A percentile compares a stretch with the other conserved stretches of the same genome.
Evolutionary conservation across 2,113 vertebrate genomes (phyloP).

Genomic region (Chunga burmeisteri): DNA sequence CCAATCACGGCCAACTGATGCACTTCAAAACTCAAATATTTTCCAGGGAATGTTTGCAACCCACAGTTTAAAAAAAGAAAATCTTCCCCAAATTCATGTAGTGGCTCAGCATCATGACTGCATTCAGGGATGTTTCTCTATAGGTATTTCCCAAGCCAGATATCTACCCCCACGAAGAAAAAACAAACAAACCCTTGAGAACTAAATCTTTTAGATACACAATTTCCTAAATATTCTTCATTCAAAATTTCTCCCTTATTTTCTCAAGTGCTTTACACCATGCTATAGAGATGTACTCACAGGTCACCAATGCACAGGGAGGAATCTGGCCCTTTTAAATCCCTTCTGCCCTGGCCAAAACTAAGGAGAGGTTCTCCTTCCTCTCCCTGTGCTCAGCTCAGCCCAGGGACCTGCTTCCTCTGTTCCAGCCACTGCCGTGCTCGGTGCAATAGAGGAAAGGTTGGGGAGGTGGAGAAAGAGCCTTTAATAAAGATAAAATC

Average conservation of each 20-base stretch:
- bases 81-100: neutral
- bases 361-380: neutral
- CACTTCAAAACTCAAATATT: slow-evolving; percentile 31
- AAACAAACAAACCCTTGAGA: neutral
- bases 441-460: slow-evolving; percentile 31
- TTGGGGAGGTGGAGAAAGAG: slow-evolving; percentile 2
- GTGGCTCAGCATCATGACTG: neutral
- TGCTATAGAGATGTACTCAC: neutral
- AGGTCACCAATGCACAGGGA: neutral
- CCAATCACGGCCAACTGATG: neutral
- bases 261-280: neutral
- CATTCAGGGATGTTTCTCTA: neutral
- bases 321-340: neutral
- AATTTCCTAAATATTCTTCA: neutral
- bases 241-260: neutral
- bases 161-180: neutral
- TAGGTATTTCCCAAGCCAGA: neutral
- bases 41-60: slow-evolving; percentile 27
- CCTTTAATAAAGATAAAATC: slow-evolving; percentile 70
- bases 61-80: slow-evolving; percentile 23
- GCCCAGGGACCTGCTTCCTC: neutral
- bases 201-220: neutral
- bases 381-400: neutral
- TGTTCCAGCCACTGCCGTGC: neutral
- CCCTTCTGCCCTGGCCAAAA: neutral